Conservation (phyloP, 2,797 vertebrate species). For the Glyptemys insculpta region DNA sequence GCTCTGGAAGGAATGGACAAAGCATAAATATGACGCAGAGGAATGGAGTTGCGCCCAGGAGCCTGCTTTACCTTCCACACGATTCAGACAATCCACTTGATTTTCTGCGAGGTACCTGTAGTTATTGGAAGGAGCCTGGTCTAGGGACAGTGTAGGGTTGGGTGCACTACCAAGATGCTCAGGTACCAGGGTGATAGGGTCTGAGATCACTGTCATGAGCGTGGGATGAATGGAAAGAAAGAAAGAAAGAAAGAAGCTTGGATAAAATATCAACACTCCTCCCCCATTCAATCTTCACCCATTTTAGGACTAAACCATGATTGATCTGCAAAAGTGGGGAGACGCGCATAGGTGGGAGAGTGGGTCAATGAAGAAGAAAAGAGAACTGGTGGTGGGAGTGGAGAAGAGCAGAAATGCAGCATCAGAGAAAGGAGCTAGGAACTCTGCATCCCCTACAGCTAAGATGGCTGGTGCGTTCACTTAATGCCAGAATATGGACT, state of each 20-base stretch:
- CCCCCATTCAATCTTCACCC: background rate
- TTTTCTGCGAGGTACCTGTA: background rate
- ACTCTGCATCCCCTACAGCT: background rate
- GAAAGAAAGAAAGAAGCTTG: background rate
- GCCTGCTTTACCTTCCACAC: background rate
- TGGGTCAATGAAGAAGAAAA: background rate
- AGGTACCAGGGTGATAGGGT: background rate
- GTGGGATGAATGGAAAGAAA: background rate
- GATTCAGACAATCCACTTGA: background rate
- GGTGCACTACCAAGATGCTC: background rate
- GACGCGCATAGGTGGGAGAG: background rate
- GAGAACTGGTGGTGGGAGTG: background rate
- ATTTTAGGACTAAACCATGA: background rate
- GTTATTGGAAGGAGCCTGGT: background rate
- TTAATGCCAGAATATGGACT: background rate
- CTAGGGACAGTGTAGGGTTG: background rate
- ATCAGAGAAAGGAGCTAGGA: background rate
- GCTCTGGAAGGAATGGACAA: background rate
- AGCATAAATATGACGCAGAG: background rate
- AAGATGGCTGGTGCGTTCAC: accelerated
- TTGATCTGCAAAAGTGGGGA: background rate
- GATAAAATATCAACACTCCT: background rate
- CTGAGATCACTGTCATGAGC: background rate
- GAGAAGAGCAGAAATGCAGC: background rate
- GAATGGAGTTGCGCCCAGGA: background rate